These are phyloP conservation scores for Sarcophaga bullata DNA, from an alignment of 1,140 invertebrate genomes.

Conservation along the genomic window DNA sequence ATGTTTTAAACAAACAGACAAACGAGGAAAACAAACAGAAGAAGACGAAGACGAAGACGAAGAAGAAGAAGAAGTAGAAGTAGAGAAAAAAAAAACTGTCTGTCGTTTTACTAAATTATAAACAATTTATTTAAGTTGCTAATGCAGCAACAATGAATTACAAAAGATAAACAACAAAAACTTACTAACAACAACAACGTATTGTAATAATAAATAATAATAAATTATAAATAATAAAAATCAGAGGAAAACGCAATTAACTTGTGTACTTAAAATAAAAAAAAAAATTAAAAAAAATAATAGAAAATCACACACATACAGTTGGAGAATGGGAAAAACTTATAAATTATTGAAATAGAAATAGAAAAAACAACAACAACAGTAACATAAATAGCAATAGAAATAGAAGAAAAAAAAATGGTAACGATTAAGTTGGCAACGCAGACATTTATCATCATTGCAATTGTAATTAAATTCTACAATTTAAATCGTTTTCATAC, in stretches of 20 bases:
- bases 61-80: background rate
- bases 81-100: background rate
- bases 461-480: background rate
- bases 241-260: constrained; percentile 24
- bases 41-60: background rate
- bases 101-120: constrained; percentile 13
- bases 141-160: constrained; percentile 14
- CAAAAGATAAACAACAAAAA: constrained; percentile 17
- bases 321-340: too few relatives aligned
- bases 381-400: too few relatives aligned
- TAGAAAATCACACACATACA: too few relatives aligned
- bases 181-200: background rate
- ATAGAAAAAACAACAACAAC: too few relatives aligned
- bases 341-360: too few relatives aligned
- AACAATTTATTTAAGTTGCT: constrained; percentile 24
- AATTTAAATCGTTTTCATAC: too few relatives aligned
- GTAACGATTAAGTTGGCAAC: constrained; percentile 9
- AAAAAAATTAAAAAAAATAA: background rate
- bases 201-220: background rate
- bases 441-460: background rate
- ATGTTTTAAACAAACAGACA: background rate
- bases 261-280: background rate
- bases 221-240: background rate
- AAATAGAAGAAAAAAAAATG: background rate
- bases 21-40: background rate